Percentiles rank a stretch among this genome's conserved stretches.
These are phyloP conservation scores for Mellivora capensis DNA, from an alignment of 2,113 vertebrate genomes.

Conservation along the genomic window DNA sequence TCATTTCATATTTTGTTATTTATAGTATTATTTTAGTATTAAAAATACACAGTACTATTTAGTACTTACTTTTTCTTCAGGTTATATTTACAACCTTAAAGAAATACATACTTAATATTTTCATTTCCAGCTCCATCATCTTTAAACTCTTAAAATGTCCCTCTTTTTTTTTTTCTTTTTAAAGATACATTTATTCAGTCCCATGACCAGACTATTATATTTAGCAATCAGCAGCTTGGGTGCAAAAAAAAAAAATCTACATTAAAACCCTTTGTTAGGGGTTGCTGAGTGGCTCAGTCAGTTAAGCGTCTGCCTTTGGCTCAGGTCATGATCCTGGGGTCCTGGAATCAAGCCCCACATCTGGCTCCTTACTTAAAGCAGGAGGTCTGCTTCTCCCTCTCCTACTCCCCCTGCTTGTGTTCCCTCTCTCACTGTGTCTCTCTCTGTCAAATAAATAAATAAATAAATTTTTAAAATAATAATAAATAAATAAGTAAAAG, in stretches of 20 bases:
- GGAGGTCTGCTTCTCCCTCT: no score
- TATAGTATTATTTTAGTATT: background rate
- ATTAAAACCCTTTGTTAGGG: background rate
- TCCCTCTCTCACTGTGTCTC: no score
- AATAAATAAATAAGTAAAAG: background rate
- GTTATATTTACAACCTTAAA: background rate
- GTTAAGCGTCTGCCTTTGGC: no score
- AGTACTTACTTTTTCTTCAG: background rate
- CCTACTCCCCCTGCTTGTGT: no score
- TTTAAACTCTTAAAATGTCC: background rate
- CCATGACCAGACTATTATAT: background rate
- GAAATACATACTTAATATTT: background rate
- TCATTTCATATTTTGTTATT: background rate
- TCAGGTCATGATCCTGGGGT: no score
- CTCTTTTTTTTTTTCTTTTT: background rate
- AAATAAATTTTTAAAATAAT: background rate
- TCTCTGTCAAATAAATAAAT: no score
- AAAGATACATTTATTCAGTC: background rate
- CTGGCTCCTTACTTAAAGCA: no score
- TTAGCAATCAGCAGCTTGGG: background rate
- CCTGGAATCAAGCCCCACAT: no score
- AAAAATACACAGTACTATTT: background rate
- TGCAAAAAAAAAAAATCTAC: background rate
- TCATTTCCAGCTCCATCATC: background rate
- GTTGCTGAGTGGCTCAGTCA: no score